Percentiles rank a stretch among this genome's conserved stretches.
phyloP scores from a whole-genome alignment of 2,888 invertebrate species.

The Horisme vitalbata region DNA sequence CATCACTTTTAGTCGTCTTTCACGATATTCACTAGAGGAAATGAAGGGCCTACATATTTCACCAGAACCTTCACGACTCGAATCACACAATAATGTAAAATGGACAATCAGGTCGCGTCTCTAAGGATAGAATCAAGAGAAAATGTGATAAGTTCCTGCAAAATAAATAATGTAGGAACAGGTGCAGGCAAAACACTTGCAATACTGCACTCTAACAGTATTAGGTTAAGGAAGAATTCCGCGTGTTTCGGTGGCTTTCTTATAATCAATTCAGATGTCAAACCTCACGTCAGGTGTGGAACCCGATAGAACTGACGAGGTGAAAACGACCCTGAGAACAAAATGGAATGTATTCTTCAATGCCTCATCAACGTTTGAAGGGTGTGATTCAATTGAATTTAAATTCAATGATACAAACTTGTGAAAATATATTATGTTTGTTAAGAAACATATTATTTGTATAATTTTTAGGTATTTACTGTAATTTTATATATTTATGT shows the following conservation, averaged over 20 bases:
- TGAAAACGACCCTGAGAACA: conserved; percentile 5
- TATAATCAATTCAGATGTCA: conserved; percentile 25
- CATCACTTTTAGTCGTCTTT: too few relatives aligned
- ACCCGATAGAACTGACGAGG: conserved; percentile 6
- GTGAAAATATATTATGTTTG: too few relatives aligned
- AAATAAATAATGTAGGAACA: conserved; percentile 23
- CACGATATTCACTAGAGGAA: too few relatives aligned
- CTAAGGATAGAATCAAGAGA: conserved; percentile 15
- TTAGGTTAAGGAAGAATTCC: background rate
- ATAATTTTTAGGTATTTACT: too few relatives aligned
- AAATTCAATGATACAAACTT: too few relatives aligned
- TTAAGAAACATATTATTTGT: too few relatives aligned
- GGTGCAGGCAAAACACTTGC: conserved; percentile 1
- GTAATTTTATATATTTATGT: too few relatives aligned
- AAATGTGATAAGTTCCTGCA: conserved; percentile 21
- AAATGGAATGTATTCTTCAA: background rate
- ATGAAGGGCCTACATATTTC: too few relatives aligned
- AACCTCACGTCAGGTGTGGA: conserved; percentile 15
- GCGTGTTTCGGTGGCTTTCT: background rate
- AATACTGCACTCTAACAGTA: background rate
- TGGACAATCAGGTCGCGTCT: conserved; percentile 12
- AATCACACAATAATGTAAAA: conserved; percentile 5
- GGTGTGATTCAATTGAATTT: too few relatives aligned
- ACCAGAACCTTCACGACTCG: too few relatives aligned
- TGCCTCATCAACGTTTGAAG: too few relatives aligned